phyloP scores from a whole-genome alignment of 2,888 invertebrate genomes.

The Salticus scenicus region DNA sequence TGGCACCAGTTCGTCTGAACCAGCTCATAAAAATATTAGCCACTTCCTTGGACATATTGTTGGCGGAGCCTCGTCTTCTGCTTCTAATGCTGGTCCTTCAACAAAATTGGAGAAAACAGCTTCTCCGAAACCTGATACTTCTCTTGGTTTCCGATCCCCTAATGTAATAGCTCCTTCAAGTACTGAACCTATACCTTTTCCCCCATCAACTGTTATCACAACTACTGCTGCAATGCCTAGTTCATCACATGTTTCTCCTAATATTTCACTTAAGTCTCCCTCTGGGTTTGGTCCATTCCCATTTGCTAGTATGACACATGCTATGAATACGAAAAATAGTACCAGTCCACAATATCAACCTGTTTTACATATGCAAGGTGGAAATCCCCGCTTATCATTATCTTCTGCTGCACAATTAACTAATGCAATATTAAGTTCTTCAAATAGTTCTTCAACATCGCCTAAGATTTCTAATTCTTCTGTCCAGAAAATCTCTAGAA shows the following conservation, averaged over 20 bases:
- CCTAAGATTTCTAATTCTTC: constrained; percentile 70
- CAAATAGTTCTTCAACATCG: constrained; percentile 71
- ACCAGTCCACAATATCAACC: constrained; percentile 56
- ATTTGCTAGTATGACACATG: constrained; percentile 93
- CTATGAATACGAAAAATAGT: constrained; percentile 85
- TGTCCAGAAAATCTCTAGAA: constrained; percentile 73
- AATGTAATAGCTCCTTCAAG: constrained; percentile 81
- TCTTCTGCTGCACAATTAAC: constrained; percentile 66
- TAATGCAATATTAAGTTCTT: constrained; percentile 63
- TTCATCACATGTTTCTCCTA: constrained; percentile 53
- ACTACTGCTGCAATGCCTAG: constrained; percentile 41
- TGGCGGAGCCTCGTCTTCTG: constrained; percentile 54
- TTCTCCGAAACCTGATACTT: constrained; percentile 58
- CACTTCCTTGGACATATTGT: constrained; percentile 76
- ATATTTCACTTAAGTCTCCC: constrained; percentile 78
- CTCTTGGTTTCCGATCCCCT: constrained; percentile 78
- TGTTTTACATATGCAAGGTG: constrained; percentile 49
- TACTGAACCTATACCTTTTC: constrained; percentile 81
- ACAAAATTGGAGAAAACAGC: constrained; percentile 42
- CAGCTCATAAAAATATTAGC: constrained; percentile 75
- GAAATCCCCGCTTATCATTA: constrained; percentile 50
- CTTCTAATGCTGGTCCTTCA: constrained; percentile 29
- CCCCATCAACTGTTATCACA: constrained; percentile 71
- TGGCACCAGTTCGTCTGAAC: constrained; percentile 75
- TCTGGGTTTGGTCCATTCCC: constrained; percentile 82